Conservation (phyloP, 2,888 invertebrate species). For the Heterodera filipjevi region DNA sequence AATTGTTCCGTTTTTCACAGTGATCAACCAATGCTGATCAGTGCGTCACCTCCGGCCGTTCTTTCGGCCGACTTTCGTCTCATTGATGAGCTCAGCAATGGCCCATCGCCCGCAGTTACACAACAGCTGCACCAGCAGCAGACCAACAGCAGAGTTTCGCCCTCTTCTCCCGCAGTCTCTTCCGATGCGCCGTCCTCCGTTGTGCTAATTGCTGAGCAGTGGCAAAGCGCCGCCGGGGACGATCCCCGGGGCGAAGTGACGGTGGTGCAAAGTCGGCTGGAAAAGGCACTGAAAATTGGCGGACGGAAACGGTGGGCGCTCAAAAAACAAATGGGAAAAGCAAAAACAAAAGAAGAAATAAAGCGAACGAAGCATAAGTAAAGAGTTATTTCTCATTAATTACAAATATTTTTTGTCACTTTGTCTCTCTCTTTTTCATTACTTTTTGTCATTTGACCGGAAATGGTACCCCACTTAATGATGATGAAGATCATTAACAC, state of each 20-base stretch:
- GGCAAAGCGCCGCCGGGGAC: background rate
- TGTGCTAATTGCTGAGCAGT: constrained; percentile 19
- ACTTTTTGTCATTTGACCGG: background rate
- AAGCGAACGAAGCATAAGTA: background rate
- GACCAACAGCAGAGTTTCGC: constrained; percentile 1
- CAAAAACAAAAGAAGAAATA: background rate
- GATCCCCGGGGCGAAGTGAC: background rate
- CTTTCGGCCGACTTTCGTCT: constrained; percentile 26
- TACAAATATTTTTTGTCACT: background rate
- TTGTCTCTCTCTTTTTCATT: too few relatives aligned
- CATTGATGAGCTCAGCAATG: constrained; percentile 29
- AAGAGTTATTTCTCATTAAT: too few relatives aligned
- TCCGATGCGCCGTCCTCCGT: constrained; percentile 22
- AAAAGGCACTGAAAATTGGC: background rate
- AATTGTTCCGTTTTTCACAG: background rate
- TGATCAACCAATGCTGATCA: constrained; percentile 31
- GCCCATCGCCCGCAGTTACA: constrained; percentile 20
- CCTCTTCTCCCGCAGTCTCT: background rate
- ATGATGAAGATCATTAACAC: too few relatives aligned
- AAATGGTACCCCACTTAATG: background rate
- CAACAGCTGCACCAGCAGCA: background rate
- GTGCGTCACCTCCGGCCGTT: constrained; percentile 17
- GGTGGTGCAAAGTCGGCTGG: constrained; percentile 10
- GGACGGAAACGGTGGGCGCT: constrained; percentile 7
- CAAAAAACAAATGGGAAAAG: background rate